These are phyloP conservation scores for Distichodus sexfasciatus DNA, from an alignment of 2,797 vertebrate genomes.

Conservation along the genomic window DNA sequence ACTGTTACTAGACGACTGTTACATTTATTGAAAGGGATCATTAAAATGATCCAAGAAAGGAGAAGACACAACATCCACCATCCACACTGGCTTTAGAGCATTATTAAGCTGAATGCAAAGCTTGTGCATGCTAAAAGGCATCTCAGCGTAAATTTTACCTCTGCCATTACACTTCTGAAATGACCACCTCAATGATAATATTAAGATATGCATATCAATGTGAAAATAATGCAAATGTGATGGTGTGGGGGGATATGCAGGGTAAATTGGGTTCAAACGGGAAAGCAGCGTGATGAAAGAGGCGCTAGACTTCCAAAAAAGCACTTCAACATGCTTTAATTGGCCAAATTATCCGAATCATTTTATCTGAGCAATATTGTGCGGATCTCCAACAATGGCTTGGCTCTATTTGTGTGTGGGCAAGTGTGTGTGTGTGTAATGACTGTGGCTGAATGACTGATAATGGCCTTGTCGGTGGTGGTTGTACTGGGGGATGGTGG, in stretches of 20 bases:
- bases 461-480: conserved; percentile 43
- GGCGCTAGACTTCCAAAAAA: neutral
- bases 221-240: conserved; percentile 8
- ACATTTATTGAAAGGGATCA: conserved; percentile 47
- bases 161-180: no score
- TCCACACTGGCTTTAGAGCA: conserved; percentile 18
- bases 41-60: conserved; percentile 42
- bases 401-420: neutral
- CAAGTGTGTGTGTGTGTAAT: conserved; percentile 26
- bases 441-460: conserved; percentile 5
- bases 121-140: conserved; percentile 29
- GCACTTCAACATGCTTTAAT: conserved; percentile 18
- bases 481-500: conserved; percentile 30
- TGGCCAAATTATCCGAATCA: conserved; percentile 36
- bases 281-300: neutral
- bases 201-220: conserved; percentile 1
- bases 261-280: neutral
- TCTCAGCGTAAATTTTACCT: no score
- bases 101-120: conserved; percentile 37
- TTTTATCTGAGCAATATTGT: neutral
- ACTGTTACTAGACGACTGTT: conserved; percentile 26
- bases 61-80: conserved; percentile 12
- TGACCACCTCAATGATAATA: neutral
- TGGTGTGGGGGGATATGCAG: neutral
- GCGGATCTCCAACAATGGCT: neutral